Percentiles rank a stretch among this genome's conserved stretches.
These are phyloP conservation scores for Hypothenemus hampei DNA, from an alignment of 1,140 invertebrate genomes.

Conservation along the genomic window DNA sequence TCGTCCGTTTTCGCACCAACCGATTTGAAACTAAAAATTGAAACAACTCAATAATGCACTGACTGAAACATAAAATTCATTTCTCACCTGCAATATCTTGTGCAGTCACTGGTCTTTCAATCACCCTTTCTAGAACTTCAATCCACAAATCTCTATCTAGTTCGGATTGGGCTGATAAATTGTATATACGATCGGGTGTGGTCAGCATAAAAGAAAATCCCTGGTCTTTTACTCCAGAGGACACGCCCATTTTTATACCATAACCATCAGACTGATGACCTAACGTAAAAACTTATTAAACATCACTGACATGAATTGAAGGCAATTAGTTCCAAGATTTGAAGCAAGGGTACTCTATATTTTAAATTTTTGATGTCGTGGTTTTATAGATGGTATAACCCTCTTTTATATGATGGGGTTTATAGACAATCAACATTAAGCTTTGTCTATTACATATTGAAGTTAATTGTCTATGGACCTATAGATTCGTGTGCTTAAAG, in stretches of 20 bases:
- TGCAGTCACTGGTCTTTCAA: constrained; percentile 69
- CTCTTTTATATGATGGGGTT: no score
- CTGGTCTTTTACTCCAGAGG: constrained; percentile 67
- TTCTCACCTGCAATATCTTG: constrained; percentile 68
- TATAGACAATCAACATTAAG: no score
- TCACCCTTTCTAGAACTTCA: constrained; percentile 65
- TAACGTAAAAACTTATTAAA: no score
- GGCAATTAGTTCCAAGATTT: no score
- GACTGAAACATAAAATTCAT: not conserved
- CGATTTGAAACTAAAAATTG: constrained; percentile 64
- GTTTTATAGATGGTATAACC: no score
- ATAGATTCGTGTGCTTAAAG: no score
- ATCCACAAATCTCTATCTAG: constrained; percentile 80
- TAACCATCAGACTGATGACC: constrained; percentile 73
- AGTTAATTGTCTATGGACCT: no score
- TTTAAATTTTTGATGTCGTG: no score
- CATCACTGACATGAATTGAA: no score
- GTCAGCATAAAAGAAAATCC: constrained; percentile 80
- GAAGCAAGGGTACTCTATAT: no score
- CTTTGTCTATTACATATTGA: no score
- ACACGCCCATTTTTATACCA: constrained; percentile 56
- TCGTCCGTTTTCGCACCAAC: constrained; percentile 64
- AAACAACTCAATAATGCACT: not conserved
- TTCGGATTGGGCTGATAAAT: constrained; percentile 74
- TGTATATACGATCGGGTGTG: constrained; percentile 76